Base-by-base conservation (phyloP, 2,113 vertebrate genomes). In the Seriola dumerili region DNA sequence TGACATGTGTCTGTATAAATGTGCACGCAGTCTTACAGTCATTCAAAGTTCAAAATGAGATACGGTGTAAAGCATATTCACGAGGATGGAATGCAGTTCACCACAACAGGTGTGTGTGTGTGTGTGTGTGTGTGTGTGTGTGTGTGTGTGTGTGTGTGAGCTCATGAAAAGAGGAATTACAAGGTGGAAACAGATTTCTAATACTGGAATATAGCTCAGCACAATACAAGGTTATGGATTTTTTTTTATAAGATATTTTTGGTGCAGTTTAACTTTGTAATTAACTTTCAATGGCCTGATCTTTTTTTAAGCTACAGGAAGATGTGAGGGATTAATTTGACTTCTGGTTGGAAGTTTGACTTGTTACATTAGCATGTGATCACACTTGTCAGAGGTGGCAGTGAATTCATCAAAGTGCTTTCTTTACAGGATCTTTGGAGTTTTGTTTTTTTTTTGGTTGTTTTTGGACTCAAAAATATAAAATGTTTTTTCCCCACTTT, bases 401-500 rank as follows among this genome's bases (percentile, higher is more conserved):
- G 91, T 83, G 85, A 88, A 79, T 66, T 76, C 50, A 73, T 76
- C 75, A 89, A 93, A 92, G 88, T 85, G 86, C 92, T 88, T 83
- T 78, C n/a, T 65, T 81, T 62, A 69, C 50, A 76, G 16, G 19
- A 74, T 93, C 84, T 90, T 93, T 93, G 91, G 89, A 89, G 10
- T n/a, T 25, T 70, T 65, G 32, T 40, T 58, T 29, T 34, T 32
- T 72, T 17, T 48, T 46, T 65, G 11, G 50, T 11, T n/a, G 1
- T 32, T 71, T 83, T 78, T 74, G n/a, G 19, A 67, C 21, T 74
- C 8, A 44, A 44, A 72, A 72, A 38, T 50, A 55, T 9, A 48
- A 64, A 72, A 40, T 58, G 14, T 21, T 23, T 21, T 32, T 48
- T 65, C 64, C 55, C 5, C n/a, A 36, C 71, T 78, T 73, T 79